A percentile compares a stretch with the other conserved stretches of the same genome.
These are phyloP conservation scores for Caenorhabditis latens DNA, from an alignment of 1,140 invertebrate species.

Conservation along the genomic window DNA sequence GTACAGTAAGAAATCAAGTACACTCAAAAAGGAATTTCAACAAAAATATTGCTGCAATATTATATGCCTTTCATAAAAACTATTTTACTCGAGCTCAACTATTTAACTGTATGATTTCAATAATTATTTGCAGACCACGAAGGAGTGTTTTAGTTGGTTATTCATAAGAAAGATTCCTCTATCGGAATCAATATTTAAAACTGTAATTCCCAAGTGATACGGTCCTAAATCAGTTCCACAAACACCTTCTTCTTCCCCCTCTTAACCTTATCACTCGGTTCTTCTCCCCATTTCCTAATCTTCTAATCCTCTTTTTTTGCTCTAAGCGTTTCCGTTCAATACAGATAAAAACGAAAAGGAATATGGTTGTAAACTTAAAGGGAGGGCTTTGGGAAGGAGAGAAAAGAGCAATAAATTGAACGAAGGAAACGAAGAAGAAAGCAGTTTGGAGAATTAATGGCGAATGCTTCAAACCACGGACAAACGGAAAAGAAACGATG, in stretches of 20 bases:
- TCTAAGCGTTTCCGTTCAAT: constrained; percentile 22
- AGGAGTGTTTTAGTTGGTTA: too few relatives aligned
- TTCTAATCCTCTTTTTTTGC: constrained; percentile 19
- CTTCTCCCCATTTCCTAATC: not conserved
- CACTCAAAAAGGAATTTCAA: too few relatives aligned
- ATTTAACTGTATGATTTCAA: too few relatives aligned
- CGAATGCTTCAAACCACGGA: not conserved
- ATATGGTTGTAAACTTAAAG: not conserved
- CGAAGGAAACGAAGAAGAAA: not conserved
- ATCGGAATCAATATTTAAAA: not conserved
- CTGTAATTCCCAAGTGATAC: constrained; percentile 1
- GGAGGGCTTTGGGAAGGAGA: not conserved
- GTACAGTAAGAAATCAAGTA: too few relatives aligned
- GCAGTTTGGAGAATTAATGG: constrained; percentile 53
- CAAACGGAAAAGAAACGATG: not conserved
- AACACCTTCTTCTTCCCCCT: not conserved
- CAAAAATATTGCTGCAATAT: too few relatives aligned
- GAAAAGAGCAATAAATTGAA: constrained; percentile 51
- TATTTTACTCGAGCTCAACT: too few relatives aligned
- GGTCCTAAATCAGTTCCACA: constrained; percentile 10
- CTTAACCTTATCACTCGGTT: not conserved
- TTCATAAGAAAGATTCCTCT: too few relatives aligned
- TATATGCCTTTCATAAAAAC: too few relatives aligned
- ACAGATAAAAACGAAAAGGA: not conserved
- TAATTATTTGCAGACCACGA: too few relatives aligned